A percentile compares a stretch with the other conserved stretches of the same genome.
Evolutionary conservation across 1,140 invertebrate genomes (phyloP).

Genomic region (Camponotus pennsylvanicus): DNA sequence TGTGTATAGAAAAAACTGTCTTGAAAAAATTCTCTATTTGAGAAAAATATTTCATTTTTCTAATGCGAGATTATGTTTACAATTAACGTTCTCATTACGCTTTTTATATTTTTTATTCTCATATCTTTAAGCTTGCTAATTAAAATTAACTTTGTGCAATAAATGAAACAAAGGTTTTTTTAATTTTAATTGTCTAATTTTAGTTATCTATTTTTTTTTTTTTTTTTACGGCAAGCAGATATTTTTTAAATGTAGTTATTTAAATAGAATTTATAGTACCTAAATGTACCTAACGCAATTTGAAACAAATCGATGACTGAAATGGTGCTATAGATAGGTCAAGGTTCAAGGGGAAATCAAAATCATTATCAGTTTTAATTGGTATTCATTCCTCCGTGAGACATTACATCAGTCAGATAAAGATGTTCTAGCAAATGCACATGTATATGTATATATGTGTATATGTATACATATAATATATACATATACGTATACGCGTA

Average conservation of each 20-base stretch:
- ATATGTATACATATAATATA: too few species aligned
- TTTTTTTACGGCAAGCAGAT: background rate
- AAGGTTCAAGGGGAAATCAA: constrained; percentile 62
- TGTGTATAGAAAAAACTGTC: background rate
- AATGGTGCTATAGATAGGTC: background rate
- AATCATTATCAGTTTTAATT: constrained; percentile 56
- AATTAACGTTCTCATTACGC: background rate
- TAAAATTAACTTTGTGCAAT: background rate
- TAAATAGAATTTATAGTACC: background rate
- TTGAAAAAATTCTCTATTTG: background rate
- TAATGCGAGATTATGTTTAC: background rate
- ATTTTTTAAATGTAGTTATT: background rate
- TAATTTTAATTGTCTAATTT: background rate
- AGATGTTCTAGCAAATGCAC: constrained; percentile 8
- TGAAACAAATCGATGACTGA: background rate
- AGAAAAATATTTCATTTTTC: background rate
- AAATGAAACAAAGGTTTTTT: background rate
- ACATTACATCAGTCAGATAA: constrained; percentile 53
- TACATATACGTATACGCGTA: background rate
- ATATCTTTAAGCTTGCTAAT: background rate
- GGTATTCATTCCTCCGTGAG: background rate
- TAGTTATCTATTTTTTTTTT: background rate
- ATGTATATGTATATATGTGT: background rate
- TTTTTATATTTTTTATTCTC: too few species aligned
- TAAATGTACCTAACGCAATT: background rate